These are phyloP conservation scores for Hyperoodon ampullatus DNA, from an alignment of 2,113 vertebrate genomes.

Conservation along the genomic window DNA sequence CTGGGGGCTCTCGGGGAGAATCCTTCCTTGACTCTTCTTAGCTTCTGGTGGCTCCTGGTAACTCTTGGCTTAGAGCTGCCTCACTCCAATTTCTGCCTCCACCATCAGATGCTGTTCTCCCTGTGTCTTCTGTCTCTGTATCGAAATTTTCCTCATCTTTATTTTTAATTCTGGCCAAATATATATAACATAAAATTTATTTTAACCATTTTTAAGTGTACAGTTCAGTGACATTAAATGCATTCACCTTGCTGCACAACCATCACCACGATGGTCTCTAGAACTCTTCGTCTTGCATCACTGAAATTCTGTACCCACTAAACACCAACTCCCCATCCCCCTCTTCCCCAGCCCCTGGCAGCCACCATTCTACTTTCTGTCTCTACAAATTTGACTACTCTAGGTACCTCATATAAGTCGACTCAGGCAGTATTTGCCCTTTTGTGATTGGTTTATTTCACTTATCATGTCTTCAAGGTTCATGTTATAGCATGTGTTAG, in stretches of 20 bases:
- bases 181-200: background rate
- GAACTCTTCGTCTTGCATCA: background rate
- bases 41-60: background rate
- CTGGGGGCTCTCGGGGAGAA: background rate
- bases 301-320: background rate
- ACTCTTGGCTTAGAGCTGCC: background rate
- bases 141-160: background rate
- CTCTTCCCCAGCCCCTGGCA: background rate
- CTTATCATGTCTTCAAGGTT: background rate
- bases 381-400: background rate
- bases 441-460: background rate
- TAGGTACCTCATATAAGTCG: background rate
- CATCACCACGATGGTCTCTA: background rate
- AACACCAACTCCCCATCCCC: background rate
- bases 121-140: background rate
- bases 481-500: background rate
- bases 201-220: background rate
- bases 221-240: background rate
- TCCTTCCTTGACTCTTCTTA: background rate
- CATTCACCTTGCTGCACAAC: background rate
- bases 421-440: background rate
- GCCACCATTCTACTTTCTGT: background rate
- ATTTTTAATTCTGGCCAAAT: constrained; percentile 16
- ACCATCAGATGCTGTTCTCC: background rate
- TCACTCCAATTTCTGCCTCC: background rate